Conservation (phyloP, 2,113 vertebrate genomes). For the Erinaceus europaeus region DNA sequence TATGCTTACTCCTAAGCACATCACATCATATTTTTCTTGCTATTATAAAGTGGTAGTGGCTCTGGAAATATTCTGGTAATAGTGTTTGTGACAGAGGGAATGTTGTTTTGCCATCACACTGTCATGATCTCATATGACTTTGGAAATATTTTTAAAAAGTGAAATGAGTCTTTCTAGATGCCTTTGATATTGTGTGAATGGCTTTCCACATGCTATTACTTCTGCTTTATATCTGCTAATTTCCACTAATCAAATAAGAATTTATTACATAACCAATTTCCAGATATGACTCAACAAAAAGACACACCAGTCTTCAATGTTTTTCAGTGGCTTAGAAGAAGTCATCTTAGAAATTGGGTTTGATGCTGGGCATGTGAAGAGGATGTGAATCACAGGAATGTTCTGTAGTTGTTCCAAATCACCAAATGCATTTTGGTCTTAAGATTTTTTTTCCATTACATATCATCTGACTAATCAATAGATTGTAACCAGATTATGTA, state of each 20-base stretch:
- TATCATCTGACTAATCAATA: constrained; percentile 36
- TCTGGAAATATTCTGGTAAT: constrained; percentile 23
- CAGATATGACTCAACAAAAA: constrained; percentile 58
- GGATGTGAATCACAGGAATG: neutral
- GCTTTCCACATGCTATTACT: constrained; percentile 13
- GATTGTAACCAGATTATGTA: constrained; percentile 41
- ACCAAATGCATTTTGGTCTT: constrained; percentile 43
- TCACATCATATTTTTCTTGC: neutral
- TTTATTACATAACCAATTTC: constrained; percentile 55
- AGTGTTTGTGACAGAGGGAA: neutral
- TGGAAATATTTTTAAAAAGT: constrained; percentile 19
- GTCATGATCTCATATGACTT: constrained; percentile 37
- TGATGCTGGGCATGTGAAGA: constrained; percentile 33
- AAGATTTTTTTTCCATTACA: constrained; percentile 37
- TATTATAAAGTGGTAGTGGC: neutral
- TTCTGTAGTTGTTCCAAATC: constrained; percentile 56
- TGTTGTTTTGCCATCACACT: neutral
- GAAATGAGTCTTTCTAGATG: constrained; percentile 40
- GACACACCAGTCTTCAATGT: neutral
- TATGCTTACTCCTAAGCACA: constrained; percentile 1
- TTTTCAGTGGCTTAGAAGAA: constrained; percentile 42
- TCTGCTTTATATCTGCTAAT: constrained; percentile 51
- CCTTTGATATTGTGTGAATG: constrained; percentile 11
- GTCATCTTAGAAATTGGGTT: constrained; percentile 32
- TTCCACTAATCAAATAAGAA: constrained; percentile 64